These are phyloP conservation scores for Iselma pallidipennis DNA, from an alignment of 2,888 invertebrate genomes.

Conservation along the genomic window DNA sequence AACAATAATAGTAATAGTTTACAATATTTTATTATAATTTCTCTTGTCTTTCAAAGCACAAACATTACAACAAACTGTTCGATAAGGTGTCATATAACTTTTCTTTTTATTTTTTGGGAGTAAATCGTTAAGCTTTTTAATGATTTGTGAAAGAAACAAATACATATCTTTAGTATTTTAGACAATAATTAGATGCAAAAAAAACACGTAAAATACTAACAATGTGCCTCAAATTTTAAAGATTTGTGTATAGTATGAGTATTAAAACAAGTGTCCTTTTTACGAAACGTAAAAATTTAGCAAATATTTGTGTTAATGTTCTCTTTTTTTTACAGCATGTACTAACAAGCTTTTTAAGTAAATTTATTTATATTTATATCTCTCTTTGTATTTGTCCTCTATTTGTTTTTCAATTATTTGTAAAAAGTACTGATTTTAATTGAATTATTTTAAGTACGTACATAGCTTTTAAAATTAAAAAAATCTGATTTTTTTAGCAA, in stretches of 20 bases:
- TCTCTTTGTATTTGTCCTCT: not conserved
- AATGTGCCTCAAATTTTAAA: not conserved
- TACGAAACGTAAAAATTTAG: not conserved
- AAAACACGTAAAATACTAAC: not conserved
- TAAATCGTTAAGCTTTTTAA: too few species aligned
- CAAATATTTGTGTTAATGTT: not conserved
- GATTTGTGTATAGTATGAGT: too few species aligned
- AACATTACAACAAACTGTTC: not conserved
- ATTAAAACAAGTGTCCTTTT: not conserved
- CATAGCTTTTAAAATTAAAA: not conserved
- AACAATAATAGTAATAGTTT: not conserved
- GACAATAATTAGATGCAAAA: not conserved
- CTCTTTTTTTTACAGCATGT: not conserved
- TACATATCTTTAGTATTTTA: conserved; percentile 1
- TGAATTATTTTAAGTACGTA: not conserved
- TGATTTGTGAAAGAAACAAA: too few species aligned
- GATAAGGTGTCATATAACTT: not conserved
- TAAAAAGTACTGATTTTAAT: conserved; percentile 1
- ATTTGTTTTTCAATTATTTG: not conserved
- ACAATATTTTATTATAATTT: not conserved
- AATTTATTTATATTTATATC: not conserved
- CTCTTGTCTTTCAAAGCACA: not conserved
- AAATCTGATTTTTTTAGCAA: not conserved
- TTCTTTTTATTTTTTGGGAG: too few species aligned
- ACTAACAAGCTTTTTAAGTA: not conserved